phyloP scores from a whole-genome alignment of 2,888 invertebrate genomes.

The Diarsia dahlii region DNA sequence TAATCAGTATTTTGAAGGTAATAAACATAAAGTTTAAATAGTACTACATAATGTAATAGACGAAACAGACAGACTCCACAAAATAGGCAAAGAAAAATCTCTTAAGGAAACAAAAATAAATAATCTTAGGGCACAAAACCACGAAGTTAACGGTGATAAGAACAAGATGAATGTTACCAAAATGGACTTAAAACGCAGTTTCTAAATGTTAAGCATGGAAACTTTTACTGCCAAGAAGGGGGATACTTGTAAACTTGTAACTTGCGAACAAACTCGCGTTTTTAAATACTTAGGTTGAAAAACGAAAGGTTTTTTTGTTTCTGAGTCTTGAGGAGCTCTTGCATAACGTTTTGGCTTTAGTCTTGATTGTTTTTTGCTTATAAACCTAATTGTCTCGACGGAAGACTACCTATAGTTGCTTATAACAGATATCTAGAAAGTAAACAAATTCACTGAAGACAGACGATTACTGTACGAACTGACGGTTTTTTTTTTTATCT shows the following conservation, averaged over 20 bases:
- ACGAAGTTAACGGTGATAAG: slow-evolving; percentile 31
- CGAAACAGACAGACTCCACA: background rate
- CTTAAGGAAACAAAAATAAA: slow-evolving; percentile 1
- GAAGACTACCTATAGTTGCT: too few relatives aligned
- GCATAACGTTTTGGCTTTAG: slow-evolving; percentile 4
- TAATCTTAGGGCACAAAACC: slow-evolving; percentile 8
- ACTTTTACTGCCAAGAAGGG: slow-evolving; percentile 38
- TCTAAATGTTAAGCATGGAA: slow-evolving; percentile 45
- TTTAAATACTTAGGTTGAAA: slow-evolving; percentile 48
- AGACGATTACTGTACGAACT: too few relatives aligned
- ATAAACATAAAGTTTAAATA: background rate
- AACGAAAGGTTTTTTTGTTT: slow-evolving; percentile 14
- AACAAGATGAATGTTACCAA: slow-evolving; percentile 45
- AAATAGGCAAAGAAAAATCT: background rate
- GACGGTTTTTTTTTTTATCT: too few relatives aligned
- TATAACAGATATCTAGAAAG: too few relatives aligned
- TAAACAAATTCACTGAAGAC: too few relatives aligned
- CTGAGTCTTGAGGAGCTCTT: background rate
- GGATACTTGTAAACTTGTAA: slow-evolving; percentile 37
- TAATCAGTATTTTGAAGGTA: background rate
- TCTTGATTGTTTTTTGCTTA: background rate
- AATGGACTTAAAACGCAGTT: slow-evolving; percentile 49
- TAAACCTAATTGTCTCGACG: background rate
- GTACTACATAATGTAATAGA: background rate
- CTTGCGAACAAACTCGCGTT: slow-evolving; percentile 42